phyloP scores from a whole-genome alignment of 2,888 invertebrate species.

The Lagria hirta region DNA sequence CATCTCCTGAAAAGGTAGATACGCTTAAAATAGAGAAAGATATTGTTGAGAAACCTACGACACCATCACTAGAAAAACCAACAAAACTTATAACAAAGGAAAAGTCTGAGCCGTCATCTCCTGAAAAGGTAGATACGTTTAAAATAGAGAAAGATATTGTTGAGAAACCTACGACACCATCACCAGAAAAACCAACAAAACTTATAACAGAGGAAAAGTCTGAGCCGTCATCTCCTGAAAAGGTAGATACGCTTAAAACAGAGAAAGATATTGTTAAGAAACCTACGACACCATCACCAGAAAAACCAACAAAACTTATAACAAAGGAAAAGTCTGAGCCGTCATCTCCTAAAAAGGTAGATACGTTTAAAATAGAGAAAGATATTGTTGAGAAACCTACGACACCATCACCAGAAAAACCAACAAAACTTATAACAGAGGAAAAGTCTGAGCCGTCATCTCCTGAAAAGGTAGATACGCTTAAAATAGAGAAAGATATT shows the following conservation, averaged over 20 bases:
- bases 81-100: neutral
- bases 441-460: too few species aligned
- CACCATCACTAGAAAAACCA: too few species aligned
- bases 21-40: too few species aligned
- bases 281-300: neutral
- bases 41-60: too few species aligned
- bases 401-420: slow-evolving; percentile 4
- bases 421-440: neutral
- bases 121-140: neutral
- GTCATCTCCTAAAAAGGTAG: slow-evolving; percentile 6
- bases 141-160: neutral
- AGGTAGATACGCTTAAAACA: slow-evolving; percentile 3
- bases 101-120: too few species aligned
- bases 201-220: slow-evolving; percentile 10
- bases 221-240: slow-evolving; percentile 11
- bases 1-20: too few species aligned
- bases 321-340: neutral
- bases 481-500: slow-evolving; percentile 1
- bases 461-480: slow-evolving; percentile 4
- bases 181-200: slow-evolving; percentile 7
- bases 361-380: slow-evolving; percentile 4
- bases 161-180: neutral
- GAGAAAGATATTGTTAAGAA: slow-evolving; percentile 1
- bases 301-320: neutral
- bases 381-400: slow-evolving; percentile 8